A percentile compares a stretch with the other conserved stretches of the same genome.
Conservation (phyloP, 2,113 vertebrate species). For the Sylvicapra grimmia region DNA sequence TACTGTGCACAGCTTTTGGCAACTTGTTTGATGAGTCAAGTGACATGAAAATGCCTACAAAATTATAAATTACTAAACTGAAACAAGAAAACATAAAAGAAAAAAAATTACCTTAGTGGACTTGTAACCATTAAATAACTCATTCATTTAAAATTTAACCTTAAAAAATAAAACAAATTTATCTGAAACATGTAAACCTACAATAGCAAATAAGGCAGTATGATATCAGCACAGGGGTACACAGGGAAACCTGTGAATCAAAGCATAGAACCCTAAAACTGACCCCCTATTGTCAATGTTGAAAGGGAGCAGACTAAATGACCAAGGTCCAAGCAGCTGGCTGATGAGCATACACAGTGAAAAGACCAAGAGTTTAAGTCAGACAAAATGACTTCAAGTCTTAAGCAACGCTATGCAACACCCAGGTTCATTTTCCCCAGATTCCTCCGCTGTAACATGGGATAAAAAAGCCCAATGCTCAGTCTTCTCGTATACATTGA, state of each 20-base stretch:
- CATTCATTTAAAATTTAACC: neutral
- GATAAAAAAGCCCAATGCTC: neutral
- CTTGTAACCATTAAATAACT: neutral
- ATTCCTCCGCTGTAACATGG: neutral
- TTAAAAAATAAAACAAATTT: neutral
- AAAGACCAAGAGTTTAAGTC: neutral
- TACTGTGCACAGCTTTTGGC: neutral
- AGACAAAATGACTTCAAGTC: neutral
- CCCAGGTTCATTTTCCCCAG: neutral
- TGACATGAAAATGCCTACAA: neutral
- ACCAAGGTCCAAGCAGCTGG: neutral
- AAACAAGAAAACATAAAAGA: neutral
- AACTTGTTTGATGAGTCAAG: neutral
- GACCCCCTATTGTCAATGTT: neutral
- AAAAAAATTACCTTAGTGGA: neutral
- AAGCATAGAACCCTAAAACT: neutral
- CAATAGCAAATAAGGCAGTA: neutral
- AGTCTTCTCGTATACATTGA: neutral
- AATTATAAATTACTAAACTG: neutral
- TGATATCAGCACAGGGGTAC: neutral
- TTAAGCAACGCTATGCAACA: neutral
- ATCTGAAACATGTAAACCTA: neutral
- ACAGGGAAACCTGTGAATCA: neutral
- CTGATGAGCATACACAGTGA: fast-evolving
- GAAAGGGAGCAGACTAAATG: neutral